Conservation (phyloP, 2,113 vertebrate species). For the Prionailurus bengalensis region DNA sequence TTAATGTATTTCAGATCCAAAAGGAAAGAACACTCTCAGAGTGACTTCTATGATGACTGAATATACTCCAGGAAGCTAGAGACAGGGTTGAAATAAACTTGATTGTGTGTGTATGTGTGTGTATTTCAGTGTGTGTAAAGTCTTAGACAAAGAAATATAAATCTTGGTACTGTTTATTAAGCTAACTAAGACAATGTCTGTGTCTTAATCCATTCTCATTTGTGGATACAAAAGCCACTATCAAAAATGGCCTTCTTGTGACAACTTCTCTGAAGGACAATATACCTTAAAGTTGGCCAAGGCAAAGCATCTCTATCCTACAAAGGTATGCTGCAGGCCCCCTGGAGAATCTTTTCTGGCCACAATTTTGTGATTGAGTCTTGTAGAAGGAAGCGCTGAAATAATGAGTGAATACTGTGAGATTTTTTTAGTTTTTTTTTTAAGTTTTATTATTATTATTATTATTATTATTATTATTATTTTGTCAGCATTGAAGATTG, state of each 20-base stretch:
- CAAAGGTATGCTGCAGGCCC: not conserved
- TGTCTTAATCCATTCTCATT: not conserved
- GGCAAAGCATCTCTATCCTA: not conserved
- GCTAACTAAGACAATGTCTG: not conserved
- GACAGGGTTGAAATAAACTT: not conserved
- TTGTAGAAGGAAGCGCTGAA: not conserved
- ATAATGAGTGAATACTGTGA: not conserved
- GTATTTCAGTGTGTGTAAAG: not conserved
- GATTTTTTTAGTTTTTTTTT: not conserved
- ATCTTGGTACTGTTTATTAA: not conserved
- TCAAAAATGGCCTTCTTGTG: not conserved
- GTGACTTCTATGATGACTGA: not conserved
- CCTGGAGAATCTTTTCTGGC: not conserved
- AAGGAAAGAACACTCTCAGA: not conserved
- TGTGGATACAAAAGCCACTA: not conserved
- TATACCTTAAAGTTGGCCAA: not conserved
- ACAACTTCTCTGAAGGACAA: not conserved
- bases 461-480: too few species aligned
- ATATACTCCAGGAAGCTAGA: not conserved
- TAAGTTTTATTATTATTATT: too few species aligned
- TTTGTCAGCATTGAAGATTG: not conserved
- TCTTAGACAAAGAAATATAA: not conserved
- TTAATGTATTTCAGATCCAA: not conserved
- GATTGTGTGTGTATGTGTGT: not conserved
- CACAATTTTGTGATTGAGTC: rapidly evolving